A percentile compares a stretch with the other conserved stretches of the same genome.
Conservation (phyloP, 2,113 vertebrate species). For the Hydrolagus affinis region DNA sequence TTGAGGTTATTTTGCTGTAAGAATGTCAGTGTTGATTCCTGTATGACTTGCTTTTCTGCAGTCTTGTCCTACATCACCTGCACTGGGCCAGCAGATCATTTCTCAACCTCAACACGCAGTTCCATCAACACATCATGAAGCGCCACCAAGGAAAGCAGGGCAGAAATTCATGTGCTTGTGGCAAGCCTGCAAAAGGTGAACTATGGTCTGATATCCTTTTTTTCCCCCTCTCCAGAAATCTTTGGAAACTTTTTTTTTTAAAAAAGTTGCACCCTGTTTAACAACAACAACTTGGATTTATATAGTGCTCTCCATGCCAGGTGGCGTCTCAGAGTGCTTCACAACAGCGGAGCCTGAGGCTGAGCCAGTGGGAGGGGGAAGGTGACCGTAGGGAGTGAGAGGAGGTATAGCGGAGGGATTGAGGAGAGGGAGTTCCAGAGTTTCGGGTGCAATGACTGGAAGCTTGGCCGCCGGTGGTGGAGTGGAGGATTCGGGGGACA, state of each 20-base stretch:
- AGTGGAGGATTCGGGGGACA: no score
- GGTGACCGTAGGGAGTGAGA: no score
- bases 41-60: conserved; percentile 34
- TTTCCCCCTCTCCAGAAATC: conserved; percentile 37
- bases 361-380: no score
- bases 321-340: no score
- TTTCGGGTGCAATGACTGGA: no score
- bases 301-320: no score
- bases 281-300: no score
- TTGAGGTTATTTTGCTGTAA: conserved; percentile 37
- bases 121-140: conserved; percentile 55
- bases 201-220: conserved; percentile 26
- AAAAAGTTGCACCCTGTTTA: not conserved
- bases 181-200: conserved; percentile 94
- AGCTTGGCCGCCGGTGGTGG: no score
- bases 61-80: conserved; percentile 62
- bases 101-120: conserved; percentile 61
- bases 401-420: no score
- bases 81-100: conserved; percentile 60
- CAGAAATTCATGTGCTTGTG: conserved; percentile 99
- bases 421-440: no score
- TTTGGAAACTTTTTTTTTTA: not conserved
- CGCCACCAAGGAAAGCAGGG: conserved; percentile 80
- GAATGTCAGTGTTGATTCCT: conserved; percentile 37
- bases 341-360: no score